Evolutionary conservation across 2,888 invertebrate genomes (phyloP), one percentile per base, ranked within the genome.

Genomic region (Priocnemis perturbator): DNA sequence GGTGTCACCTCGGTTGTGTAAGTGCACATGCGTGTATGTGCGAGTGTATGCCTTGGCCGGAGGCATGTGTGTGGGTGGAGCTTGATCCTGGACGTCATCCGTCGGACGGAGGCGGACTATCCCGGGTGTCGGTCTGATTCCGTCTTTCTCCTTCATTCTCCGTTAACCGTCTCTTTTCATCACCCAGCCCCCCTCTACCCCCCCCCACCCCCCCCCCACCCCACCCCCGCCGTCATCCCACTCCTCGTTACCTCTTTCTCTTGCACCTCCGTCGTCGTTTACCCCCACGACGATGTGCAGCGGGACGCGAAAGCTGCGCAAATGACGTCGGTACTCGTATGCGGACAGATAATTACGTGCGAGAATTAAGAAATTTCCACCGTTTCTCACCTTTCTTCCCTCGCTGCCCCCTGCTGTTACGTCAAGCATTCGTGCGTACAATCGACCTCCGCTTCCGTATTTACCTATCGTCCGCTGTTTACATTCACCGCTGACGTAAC

Each of bases 1-100:
- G 9, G 58, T 56, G 60, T 19, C 52, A 37, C 37, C 57, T 64
- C 45, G 53, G 7, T 55, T 64, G 67, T 52, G 20, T 19, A 17
- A 20, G 60, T 60, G 60, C 37, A 53, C 47, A 26, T 30, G 52
- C 59, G 67, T 61, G 48, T 60, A 53, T 47, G 66, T 20, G 53
- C 15, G n/a, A 61, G 52, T 37, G 37, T 37, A 37, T 37, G 17
- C 19, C 57, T 58, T 67, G 26, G 67, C 56, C 58, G 72, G 64
- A 65, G 71, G 72, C 73, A 60, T 80, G 71, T 77, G 81, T 73
- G 76, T 76, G 77, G 79, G 79, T 81, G 81, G 74, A 76, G 77
- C 74, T 76, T 75, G 64, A 74, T 81, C 73, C 77, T 74, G 72
- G 64, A 78, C 78, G 79, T 78, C 81, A 81, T 76, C 81, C 79